phyloP scores from a whole-genome alignment of 2,113 vertebrate genomes.

The Vulpes ferrilata region DNA sequence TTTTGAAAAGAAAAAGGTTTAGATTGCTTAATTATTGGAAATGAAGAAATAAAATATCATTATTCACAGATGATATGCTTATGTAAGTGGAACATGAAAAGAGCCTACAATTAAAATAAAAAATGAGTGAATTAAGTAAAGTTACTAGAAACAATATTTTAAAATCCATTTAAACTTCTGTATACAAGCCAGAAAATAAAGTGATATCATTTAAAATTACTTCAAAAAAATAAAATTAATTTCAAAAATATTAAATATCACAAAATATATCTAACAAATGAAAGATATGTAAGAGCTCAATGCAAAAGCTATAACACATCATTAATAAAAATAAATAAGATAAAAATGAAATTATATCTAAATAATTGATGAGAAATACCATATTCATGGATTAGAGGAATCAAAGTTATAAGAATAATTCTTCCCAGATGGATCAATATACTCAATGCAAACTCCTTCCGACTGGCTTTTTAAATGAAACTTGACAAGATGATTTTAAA shows the following conservation, averaged over 20 bases:
- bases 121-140: background rate
- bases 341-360: background rate
- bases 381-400: background rate
- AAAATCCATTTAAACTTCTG: constrained; percentile 20
- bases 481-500: background rate
- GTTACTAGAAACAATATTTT: background rate
- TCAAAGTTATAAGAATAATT: constrained; percentile 24
- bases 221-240: background rate
- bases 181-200: background rate
- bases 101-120: background rate
- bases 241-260: constrained; percentile 33
- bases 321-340: constrained; percentile 4
- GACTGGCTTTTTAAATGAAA: background rate
- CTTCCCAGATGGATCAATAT: background rate
- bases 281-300: background rate
- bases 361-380: background rate
- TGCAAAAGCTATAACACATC: background rate
- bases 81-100: background rate
- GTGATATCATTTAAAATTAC: background rate
- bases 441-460: background rate
- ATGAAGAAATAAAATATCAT: background rate
- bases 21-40: background rate
- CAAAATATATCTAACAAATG: constrained; percentile 1
- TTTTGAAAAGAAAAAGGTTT: background rate
- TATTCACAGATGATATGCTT: constrained; percentile 3